Base-by-base conservation (phyloP, 2,797 vertebrate species). In the Micropoecilia bifurca region DNA sequence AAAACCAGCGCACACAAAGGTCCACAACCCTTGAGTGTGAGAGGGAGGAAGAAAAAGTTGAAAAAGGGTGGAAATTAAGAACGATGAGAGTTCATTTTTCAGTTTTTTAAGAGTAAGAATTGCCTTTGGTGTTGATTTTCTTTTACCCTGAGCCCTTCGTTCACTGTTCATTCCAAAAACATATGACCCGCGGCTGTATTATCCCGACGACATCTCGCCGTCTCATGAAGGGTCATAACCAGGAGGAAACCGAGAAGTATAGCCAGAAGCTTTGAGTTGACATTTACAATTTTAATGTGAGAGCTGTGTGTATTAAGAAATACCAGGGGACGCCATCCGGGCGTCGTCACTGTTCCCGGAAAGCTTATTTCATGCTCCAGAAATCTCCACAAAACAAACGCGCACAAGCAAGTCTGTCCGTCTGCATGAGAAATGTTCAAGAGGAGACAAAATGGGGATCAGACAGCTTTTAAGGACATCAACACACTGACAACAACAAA, bases 331-430 rank as follows among this genome's bases (percentile, higher is more conserved):
- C 90, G 87, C 89, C 83, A 91, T 86, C 81, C 83, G 39, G 83
- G 88, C 74, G 59, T 89, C 83, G 61, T 79, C 84, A 86, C 82
- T 89, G 89, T 91, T 90, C 84, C 89, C 77, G 84, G 85, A 92
- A 94, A 95, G 91, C 94, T 93, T 94, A 94, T 95, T 96, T 96
- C 93, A 95, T 92, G 94, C 92, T 92, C 87, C 90, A 92, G 80
- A 85, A 92, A 80, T 81, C 72, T 85, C 83, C 71, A 80, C 80
- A 83, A 79, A 77, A 74, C 68, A 68, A 68, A 83, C 16, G 46
- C 47, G 57, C 61, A 66, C 50, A 25, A 18, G 25, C 28, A 36
- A 48, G 45, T 73, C 75, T 74, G 77, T 71, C 75, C 73, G 77
- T 66, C n/a, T 82, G 73, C 43, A 72, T 72, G 43, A 13, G 66